phyloP scores from a whole-genome alignment of 2,888 invertebrate genomes.

The Drosophila demipolita region DNA sequence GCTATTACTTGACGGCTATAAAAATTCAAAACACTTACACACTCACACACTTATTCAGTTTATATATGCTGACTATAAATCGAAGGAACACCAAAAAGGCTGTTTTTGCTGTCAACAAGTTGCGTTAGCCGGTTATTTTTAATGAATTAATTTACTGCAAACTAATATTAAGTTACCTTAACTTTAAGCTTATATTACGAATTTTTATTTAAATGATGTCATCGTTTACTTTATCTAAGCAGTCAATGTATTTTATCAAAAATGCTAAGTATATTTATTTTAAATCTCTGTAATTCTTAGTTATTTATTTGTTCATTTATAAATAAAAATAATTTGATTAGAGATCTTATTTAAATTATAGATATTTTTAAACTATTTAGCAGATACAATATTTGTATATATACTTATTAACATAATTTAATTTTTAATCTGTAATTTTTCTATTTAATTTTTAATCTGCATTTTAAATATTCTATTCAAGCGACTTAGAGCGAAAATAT shows the following conservation, averaged over 20 bases:
- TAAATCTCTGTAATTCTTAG: too few relatives aligned
- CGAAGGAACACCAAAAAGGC: neutral
- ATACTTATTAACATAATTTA: neutral
- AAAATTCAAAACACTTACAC: slow-evolving; percentile 35
- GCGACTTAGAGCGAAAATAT: neutral
- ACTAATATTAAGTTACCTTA: neutral
- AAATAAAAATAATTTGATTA: too few relatives aligned
- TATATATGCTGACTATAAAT: slow-evolving; percentile 1
- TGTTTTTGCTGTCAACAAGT: slow-evolving; percentile 20
- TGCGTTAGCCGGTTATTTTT: neutral
- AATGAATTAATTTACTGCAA: neutral
- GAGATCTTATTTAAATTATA: neutral
- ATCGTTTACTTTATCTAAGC: neutral
- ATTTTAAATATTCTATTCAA: neutral
- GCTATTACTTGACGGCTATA: slow-evolving; percentile 32
- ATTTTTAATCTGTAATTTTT: neutral
- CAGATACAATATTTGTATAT: neutral
- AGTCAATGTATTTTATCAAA: neutral
- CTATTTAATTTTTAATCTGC: neutral
- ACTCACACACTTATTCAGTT: slow-evolving; percentile 13
- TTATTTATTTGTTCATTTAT: too few relatives aligned
- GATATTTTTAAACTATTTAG: neutral
- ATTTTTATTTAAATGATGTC: neutral
- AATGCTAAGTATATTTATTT: too few relatives aligned
- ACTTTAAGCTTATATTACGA: neutral